phyloP scores from a whole-genome alignment of 2,888 invertebrate genomes.

The Serrognathus titanus region DNA sequence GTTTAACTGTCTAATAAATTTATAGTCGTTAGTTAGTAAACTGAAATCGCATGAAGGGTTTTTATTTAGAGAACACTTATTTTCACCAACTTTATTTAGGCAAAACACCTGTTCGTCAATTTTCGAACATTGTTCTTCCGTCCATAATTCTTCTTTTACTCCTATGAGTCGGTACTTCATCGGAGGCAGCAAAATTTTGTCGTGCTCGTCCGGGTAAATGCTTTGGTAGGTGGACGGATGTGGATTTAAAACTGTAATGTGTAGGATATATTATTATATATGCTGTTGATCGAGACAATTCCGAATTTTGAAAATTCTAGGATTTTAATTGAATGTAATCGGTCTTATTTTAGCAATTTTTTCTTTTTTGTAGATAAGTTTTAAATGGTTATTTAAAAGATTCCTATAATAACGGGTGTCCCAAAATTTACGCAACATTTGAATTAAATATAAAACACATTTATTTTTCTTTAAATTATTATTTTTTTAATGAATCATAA shows the following conservation, averaged over 20 bases:
- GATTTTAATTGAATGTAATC: conserved; percentile 10
- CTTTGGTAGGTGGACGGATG: conserved; percentile 2
- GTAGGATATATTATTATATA: conserved; percentile 8
- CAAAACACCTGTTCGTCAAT: neutral
- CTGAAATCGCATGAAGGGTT: neutral
- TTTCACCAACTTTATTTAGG: neutral
- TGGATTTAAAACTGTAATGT: conserved; percentile 1
- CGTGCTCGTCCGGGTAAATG: neutral
- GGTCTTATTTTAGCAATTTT: conserved; percentile 16
- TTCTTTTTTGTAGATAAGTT: conserved; percentile 14
- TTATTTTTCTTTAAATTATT: too few species aligned
- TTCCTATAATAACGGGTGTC: too few species aligned
- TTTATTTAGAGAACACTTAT: neutral
- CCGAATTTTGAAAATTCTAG: conserved; percentile 9
- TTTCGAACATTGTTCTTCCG: neutral
- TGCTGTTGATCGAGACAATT: neutral
- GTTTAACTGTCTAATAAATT: too few species aligned
- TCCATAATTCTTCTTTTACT: too few species aligned
- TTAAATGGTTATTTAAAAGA: conserved; percentile 20
- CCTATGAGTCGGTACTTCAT: neutral
- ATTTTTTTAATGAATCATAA: too few species aligned
- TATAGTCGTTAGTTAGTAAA: neutral
- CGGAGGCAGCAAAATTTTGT: neutral
- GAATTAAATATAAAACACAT: too few species aligned
- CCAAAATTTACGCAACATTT: too few species aligned